phyloP scores from a whole-genome alignment of 2,888 invertebrate species.

The Athalia cordata region DNA sequence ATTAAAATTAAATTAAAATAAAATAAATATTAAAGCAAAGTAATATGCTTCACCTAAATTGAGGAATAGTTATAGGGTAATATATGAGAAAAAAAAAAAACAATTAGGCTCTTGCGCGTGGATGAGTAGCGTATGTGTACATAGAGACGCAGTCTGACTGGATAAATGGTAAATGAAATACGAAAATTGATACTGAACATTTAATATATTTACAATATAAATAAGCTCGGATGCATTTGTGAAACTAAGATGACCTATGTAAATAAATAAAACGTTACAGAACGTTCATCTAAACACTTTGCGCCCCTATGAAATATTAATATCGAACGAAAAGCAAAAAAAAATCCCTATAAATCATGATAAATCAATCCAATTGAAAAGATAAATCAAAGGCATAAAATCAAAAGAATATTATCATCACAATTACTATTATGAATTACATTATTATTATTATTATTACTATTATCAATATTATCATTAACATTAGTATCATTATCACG shows the following conservation, averaged over 20 bases:
- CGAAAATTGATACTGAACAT: constrained; percentile 31
- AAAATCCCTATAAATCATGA: background rate
- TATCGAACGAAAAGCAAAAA: background rate
- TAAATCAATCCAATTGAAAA: constrained; percentile 4
- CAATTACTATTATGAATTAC: too few species aligned
- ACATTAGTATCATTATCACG: background rate
- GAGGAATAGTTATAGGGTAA: constrained; percentile 67
- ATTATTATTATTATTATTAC: background rate
- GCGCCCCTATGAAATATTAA: background rate
- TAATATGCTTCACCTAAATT: constrained; percentile 70
- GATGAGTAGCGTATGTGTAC: constrained; percentile 32
- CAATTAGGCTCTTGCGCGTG: constrained; percentile 33
- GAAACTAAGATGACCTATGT: constrained; percentile 5
- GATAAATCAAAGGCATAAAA: constrained; percentile 52
- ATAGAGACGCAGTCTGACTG: constrained; percentile 40
- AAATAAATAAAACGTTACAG: constrained; percentile 6
- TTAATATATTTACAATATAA: constrained; percentile 19
- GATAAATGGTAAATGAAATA: constrained; percentile 28
- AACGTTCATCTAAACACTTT: constrained; percentile 41
- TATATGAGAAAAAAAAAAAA: constrained; percentile 44
- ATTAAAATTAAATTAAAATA: constrained; percentile 49
- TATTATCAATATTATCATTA: constrained; percentile 5
- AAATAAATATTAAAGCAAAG: constrained; percentile 50
- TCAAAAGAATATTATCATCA: constrained; percentile 50
- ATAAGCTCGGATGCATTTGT: constrained; percentile 33